Evolutionary conservation across 1,140 invertebrate species (phyloP), one percentile per base, ranked within the genome.

Genomic region (Probaryconus sp.): DNA sequence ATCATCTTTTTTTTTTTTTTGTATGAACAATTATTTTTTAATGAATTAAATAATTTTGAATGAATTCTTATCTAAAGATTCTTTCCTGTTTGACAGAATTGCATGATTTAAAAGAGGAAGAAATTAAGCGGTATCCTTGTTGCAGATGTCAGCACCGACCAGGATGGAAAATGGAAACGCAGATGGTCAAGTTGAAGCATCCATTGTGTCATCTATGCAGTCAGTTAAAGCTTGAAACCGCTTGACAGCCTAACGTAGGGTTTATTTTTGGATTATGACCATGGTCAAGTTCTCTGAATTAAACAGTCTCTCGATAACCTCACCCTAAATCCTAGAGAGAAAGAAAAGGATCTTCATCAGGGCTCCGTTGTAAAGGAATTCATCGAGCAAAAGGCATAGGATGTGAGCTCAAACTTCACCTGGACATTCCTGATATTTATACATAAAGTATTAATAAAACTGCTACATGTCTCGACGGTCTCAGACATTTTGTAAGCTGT

Each of bases 231-330:
- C 38, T 58, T 17, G 26, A 50, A 63, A 13, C 35, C 16, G 14
- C 17, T 17, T 63, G 58, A 68, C 64, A 75, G 43, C 33, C 51
- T 26, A 18, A 53, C 5, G 40, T 26, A 20, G 48, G 21, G 21
- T 69, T 75, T 75, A 75, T 75, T 75, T 75, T 75, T 69, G 72
- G 72, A 69, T 65, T 65, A 60, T 64, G 64, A 75, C 64, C 65
- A 75, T 65, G 72, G 72, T 69, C 64, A 75, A 75, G 72, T 75
- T 69, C 72, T 55, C 31, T 53, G 60, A 75, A 75, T 65, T 31
- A 33, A 64, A 64, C 37, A 60, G 31, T 18, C 21, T 10, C 9
- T 10, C 7, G 63, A 55, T 64, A 75, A 75, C 64, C 64, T 69
- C 38, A 50, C 21, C 14, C 47, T 53, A 56, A 64, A 38, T 63